Evolutionary conservation across 53 echinoderm and acorn worm species (phyloP), one percentile per base, ranked within the genome.

Genomic region (Echinometra lucunter): DNA sequence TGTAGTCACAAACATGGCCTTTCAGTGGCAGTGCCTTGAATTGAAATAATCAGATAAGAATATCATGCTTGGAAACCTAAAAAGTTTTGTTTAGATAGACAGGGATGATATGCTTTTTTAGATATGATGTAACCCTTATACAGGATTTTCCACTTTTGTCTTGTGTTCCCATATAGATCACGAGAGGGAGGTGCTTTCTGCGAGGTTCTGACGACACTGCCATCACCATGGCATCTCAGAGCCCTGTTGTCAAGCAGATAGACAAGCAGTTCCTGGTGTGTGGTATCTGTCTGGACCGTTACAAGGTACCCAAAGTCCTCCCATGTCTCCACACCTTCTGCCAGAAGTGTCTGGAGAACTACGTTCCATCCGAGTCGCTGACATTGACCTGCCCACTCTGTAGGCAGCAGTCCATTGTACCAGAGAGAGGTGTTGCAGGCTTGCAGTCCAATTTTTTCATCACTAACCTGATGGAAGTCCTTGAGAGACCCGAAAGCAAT

Each of bases 261-360:
- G 99, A 98, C 96, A 98, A 97, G 92, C 99, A 98, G 94, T 98
- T 98, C 95, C 96, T 98, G 10, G 98, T 98, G 18, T 98, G 99
- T 93, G 99, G 99, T 67, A 98, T 98, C 95, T 98, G 99, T 85
- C 95, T 98, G 91, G 99, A 98, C 81, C 99, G 98, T 89, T 98
- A 98, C 96, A 97, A 95, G 92, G 91, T 97, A 23, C 99, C 99
- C 44, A 98, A 98, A 93, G 99, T 98, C 63, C 96, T 98, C 44
- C 98, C 99, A 74, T 98, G 99, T 66, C 97, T 98, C 21, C 99
- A 98, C 96, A 98, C 99, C 57, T 98, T 98, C 95, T 98, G 99
- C 93, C 99, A 98, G 96, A 95, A 95, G 96, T 98, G 99, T 96
- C 97, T 98, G 82, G 97, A 97, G 91, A 97, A 97, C 90, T 98